Conservation (phyloP, 2,113 vertebrate genomes). For the Pardalotus punctatus region DNA sequence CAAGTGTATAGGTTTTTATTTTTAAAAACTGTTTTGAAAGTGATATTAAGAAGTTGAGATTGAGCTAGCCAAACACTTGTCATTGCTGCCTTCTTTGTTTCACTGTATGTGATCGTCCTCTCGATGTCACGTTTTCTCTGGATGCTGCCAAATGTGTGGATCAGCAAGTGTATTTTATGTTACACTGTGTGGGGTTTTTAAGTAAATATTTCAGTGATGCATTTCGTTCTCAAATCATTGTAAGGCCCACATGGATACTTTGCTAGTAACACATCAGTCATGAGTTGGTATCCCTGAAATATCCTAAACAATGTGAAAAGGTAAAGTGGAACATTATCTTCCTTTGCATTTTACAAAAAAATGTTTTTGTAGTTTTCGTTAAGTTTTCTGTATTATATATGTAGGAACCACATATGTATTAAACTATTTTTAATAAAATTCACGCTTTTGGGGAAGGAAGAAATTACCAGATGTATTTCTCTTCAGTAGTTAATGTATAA, state of each 20-base stretch:
- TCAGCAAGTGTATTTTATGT: background rate
- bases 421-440: background rate
- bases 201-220: background rate
- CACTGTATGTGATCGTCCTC: background rate
- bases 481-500: background rate
- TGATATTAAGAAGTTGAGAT: background rate
- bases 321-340: background rate
- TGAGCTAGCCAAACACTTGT: background rate
- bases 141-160: background rate
- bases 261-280: too few relatives aligned
- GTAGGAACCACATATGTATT: background rate
- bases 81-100: background rate
- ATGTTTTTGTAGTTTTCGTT: background rate
- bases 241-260: background rate
- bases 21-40: background rate
- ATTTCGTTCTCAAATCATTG: background rate
- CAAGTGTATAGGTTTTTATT: background rate
- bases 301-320: background rate
- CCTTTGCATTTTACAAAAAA: background rate
- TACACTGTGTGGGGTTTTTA: background rate
- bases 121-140: background rate
- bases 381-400: background rate
- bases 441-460: background rate
- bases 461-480: background rate
- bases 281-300: background rate